A percentile compares a stretch with the other conserved stretches of the same genome.
phyloP scores from a whole-genome alignment of 2,113 vertebrate genomes.

The Calcarius ornatus region DNA sequence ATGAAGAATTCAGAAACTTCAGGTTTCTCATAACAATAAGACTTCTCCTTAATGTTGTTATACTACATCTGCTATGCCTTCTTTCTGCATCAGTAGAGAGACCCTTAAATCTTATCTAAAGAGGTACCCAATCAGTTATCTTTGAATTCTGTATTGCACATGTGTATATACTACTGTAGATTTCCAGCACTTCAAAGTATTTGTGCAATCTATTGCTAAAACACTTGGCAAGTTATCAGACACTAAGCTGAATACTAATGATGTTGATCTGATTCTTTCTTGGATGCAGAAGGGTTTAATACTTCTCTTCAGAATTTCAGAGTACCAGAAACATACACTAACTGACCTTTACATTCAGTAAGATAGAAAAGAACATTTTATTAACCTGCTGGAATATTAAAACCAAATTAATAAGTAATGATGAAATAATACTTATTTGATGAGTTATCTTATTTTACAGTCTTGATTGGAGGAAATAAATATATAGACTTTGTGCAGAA shows the following conservation, averaged over 20 bases:
- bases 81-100: slow-evolving; percentile 28
- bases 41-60: not conserved
- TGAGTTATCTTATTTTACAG: not conserved
- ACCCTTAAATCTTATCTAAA: slow-evolving; percentile 28
- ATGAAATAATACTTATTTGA: not conserved
- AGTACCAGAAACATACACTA: slow-evolving; percentile 1
- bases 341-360: slow-evolving; percentile 30
- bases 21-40: slow-evolving; percentile 12
- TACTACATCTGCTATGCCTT: not conserved
- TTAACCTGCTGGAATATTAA: slow-evolving; percentile 7
- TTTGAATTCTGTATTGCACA: slow-evolving; percentile 19
- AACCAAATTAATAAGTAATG: not conserved
- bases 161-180: not conserved
- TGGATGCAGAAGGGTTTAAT: slow-evolving; percentile 19
- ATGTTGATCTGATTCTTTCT: slow-evolving; percentile 53
- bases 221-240: slow-evolving; percentile 53
- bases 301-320: slow-evolving; percentile 41
- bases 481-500: not conserved
- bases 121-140: not conserved
- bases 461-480: not conserved
- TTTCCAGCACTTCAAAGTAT: slow-evolving; percentile 28
- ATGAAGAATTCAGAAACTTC: slow-evolving; percentile 29
- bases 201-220: slow-evolving; percentile 55
- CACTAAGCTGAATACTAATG: slow-evolving; percentile 58
- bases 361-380: slow-evolving; percentile 21